Conservation (phyloP, 2,888 invertebrate species). For the Sarcophaga carnaria region DNA sequence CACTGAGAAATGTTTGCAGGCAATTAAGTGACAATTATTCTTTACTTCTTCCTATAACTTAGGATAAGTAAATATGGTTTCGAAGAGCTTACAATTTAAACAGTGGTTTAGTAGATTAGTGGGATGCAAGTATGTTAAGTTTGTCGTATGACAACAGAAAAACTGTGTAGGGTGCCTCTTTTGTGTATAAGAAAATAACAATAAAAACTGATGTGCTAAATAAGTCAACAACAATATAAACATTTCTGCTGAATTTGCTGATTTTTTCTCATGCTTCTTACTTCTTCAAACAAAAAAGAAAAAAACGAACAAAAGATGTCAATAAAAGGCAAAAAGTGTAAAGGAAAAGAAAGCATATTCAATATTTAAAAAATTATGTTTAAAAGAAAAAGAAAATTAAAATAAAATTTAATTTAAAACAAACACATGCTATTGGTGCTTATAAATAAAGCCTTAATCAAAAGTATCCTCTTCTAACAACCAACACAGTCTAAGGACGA, state of each 20-base stretch:
- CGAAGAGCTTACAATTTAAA: too few relatives aligned
- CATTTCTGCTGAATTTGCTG: background rate
- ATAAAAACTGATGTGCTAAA: background rate
- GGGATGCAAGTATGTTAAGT: too few relatives aligned
- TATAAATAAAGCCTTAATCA: constrained; percentile 26
- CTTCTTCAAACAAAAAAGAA: too few relatives aligned
- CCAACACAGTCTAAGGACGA: background rate
- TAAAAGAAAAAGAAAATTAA: background rate
- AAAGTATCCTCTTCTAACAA: constrained; percentile 9
- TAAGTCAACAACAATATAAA: background rate
- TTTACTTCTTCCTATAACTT: too few relatives aligned
- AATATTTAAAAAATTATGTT: background rate
- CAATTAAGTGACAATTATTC: too few relatives aligned
- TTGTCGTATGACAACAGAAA: too few relatives aligned
- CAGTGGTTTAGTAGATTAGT: too few relatives aligned
- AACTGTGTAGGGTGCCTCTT: too few relatives aligned
- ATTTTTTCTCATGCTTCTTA: background rate
- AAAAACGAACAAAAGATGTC: background rate
- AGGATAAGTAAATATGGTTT: too few relatives aligned
- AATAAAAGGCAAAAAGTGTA: background rate
- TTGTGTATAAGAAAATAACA: too few relatives aligned
- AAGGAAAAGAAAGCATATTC: background rate
- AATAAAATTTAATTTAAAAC: constrained; percentile 28
- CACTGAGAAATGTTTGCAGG: too few relatives aligned
- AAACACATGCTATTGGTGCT: constrained; percentile 29